These are phyloP conservation scores for Drosophila cardini DNA, from an alignment of 1,140 invertebrate genomes.

Conservation along the genomic window DNA sequence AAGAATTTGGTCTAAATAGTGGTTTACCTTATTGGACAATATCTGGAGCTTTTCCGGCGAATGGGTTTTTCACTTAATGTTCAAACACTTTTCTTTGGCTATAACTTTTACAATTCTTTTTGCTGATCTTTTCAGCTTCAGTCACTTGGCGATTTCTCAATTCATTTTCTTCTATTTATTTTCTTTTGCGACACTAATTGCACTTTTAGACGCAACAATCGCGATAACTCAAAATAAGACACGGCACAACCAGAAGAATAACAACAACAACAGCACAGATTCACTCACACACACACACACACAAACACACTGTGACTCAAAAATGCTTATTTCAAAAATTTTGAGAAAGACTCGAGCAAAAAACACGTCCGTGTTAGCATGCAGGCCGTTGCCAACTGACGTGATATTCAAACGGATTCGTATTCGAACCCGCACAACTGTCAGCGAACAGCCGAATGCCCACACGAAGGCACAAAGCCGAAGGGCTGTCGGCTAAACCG, in stretches of 20 bases:
- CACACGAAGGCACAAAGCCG: constrained; percentile 34
- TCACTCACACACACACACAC: constrained; percentile 7
- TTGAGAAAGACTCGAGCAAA: constrained; percentile 29
- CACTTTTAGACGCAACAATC: constrained; percentile 65
- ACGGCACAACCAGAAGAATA: background rate
- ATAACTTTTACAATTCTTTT: constrained; percentile 33
- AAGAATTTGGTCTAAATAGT: constrained; percentile 1
- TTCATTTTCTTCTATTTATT: constrained; percentile 61
- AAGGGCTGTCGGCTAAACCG: constrained; percentile 22
- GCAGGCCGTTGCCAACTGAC: constrained; percentile 82
- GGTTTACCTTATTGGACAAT: constrained; percentile 24
- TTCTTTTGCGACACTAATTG: constrained; percentile 76
- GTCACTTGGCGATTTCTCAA: constrained; percentile 56
- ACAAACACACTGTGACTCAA: constrained; percentile 36
- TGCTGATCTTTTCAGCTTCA: constrained; percentile 23
- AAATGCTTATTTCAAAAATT: constrained; percentile 30
- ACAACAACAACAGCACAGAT: constrained; percentile 12
- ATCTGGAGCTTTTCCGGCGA: background rate
- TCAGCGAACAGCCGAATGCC: constrained; percentile 37
- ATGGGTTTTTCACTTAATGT: background rate
- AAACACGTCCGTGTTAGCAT: constrained; percentile 69
- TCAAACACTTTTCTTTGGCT: constrained; percentile 27
- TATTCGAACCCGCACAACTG: constrained; percentile 8
- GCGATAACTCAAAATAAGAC: constrained; percentile 80
- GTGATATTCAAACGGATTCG: constrained; percentile 45